A percentile compares a stretch with the other conserved stretches of the same genome.
Conservation (phyloP, 1,140 invertebrate species). For the Macrocentrus cingulum region DNA sequence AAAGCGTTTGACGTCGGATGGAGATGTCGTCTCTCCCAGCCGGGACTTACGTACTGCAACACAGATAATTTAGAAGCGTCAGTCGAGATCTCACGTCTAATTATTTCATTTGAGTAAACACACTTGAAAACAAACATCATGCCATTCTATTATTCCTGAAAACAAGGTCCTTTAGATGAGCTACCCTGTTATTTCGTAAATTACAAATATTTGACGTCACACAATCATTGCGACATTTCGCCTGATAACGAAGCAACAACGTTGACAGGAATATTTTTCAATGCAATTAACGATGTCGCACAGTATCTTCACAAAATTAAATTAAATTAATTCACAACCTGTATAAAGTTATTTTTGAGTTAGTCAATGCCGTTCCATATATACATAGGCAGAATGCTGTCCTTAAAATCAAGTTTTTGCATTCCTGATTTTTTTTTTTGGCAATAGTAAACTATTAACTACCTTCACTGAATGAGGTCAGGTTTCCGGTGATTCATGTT, state of each 20-base stretch:
- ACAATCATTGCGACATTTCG: too few species aligned
- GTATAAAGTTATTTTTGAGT: too few species aligned
- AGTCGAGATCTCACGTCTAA: slow-evolving; percentile 40
- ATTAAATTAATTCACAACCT: too few species aligned
- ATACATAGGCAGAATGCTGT: not conserved
- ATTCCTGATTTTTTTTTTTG: not conserved
- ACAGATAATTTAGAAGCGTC: slow-evolving; percentile 44
- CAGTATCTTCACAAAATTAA: too few species aligned
- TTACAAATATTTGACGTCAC: too few species aligned
- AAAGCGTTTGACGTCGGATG: slow-evolving; percentile 51
- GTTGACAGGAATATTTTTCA: too few species aligned
- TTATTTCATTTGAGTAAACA: not conserved
- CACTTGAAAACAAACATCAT: not conserved
- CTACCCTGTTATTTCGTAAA: too few species aligned
- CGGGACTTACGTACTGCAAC: slow-evolving; percentile 59
- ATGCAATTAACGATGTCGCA: too few species aligned
- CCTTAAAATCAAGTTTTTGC: not conserved
- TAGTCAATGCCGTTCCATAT: too few species aligned
- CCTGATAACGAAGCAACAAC: too few species aligned
- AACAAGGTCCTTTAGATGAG: too few species aligned
- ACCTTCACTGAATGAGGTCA: slow-evolving; percentile 78
- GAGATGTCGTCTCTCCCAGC: slow-evolving; percentile 55
- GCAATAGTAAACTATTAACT: slow-evolving; percentile 36
- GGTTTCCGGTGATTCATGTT: slow-evolving; percentile 86
- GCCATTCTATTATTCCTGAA: too few species aligned